Evolutionary conservation across 2,113 vertebrate species (phyloP).

Genomic region (Rhea pennata): DNA sequence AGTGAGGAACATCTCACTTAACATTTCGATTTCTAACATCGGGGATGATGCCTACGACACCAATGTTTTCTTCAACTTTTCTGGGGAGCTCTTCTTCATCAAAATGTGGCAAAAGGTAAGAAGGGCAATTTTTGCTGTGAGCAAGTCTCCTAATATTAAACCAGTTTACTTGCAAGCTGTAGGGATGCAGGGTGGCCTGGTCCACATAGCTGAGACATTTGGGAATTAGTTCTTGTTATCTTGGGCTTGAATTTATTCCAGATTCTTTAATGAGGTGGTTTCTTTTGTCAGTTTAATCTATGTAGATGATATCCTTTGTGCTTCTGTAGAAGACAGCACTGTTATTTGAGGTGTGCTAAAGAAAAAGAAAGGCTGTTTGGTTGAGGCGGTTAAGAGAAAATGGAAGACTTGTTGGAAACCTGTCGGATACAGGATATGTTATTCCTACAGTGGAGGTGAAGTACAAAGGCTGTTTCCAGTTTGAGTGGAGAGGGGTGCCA

Average conservation of each 20-base stretch:
- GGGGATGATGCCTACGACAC: slow-evolving; percentile 97
- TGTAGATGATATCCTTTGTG: background rate
- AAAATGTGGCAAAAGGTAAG: slow-evolving; percentile 99
- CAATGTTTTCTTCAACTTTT: slow-evolving; percentile 96
- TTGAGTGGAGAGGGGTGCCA: background rate
- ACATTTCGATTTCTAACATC: slow-evolving; percentile 90
- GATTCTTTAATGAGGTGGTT: background rate
- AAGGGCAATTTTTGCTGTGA: background rate
- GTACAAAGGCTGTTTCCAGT: background rate
- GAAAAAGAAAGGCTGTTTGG: background rate
- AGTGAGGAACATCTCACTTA: slow-evolving; percentile 93
- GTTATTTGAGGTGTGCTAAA: background rate
- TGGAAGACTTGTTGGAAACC: background rate
- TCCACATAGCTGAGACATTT: background rate
- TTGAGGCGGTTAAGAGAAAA: background rate
- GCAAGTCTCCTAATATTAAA: background rate
- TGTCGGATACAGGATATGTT: background rate
- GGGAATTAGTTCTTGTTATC: background rate
- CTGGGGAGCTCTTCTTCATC: slow-evolving; percentile 96
- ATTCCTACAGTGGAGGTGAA: background rate
- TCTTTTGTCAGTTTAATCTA: background rate
- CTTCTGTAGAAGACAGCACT: background rate
- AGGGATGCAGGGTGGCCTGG: background rate
- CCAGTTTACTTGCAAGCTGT: background rate
- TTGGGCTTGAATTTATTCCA: background rate